Evolutionary conservation across 2,888 invertebrate genomes (phyloP).

Genomic region (Odontothrips loti): DNA sequence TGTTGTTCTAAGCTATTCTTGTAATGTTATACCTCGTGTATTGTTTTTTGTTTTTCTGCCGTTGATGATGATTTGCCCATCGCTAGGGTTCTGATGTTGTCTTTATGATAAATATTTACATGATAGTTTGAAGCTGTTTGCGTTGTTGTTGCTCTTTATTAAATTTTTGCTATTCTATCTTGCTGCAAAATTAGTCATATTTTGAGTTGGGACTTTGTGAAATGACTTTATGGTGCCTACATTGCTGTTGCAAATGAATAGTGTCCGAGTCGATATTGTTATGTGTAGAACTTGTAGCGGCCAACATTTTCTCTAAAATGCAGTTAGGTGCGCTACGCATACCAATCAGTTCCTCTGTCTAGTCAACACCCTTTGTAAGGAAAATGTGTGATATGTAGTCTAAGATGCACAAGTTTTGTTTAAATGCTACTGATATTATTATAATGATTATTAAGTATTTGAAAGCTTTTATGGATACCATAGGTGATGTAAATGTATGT

Average conservation of each 20-base stretch:
- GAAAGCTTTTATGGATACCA: neutral
- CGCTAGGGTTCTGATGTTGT: neutral
- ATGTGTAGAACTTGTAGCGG: no score
- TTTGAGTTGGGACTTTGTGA: neutral
- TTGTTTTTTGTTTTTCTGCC: no score
- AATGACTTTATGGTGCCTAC: no score
- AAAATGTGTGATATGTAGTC: conserved; percentile 13
- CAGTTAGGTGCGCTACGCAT: no score
- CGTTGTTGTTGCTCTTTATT: neutral
- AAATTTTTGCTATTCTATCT: neutral
- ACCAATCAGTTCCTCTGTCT: neutral
- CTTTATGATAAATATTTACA: neutral
- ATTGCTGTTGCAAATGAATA: no score
- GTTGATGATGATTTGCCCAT: no score
- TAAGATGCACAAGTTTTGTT: conserved; percentile 12
- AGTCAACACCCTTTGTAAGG: neutral
- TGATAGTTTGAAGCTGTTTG: neutral
- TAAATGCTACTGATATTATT: neutral
- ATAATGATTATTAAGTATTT: neutral
- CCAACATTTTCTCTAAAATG: no score
- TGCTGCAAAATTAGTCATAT: neutral
- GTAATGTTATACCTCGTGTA: neutral
- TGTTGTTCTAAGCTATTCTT: neutral
- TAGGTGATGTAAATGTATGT: neutral
- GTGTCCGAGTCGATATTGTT: no score